Evolutionary conservation across 2,797 vertebrate species (phyloP).

Genomic region (Eulemur albifrons): DNA sequence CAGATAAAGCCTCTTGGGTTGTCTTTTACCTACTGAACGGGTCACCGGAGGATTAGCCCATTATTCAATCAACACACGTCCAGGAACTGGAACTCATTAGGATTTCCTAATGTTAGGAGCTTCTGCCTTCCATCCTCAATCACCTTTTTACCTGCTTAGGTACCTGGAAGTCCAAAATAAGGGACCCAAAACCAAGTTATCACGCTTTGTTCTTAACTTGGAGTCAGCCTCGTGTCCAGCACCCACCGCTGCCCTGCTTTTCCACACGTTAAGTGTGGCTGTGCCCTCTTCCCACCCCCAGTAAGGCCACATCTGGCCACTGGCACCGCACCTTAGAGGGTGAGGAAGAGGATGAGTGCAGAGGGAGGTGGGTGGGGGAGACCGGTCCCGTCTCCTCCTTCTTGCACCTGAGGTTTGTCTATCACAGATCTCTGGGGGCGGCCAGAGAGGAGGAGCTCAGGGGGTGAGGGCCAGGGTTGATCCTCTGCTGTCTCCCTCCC

Average conservation of each 20-base stretch:
- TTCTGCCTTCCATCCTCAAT: neutral
- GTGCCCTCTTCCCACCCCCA: rapidly evolving
- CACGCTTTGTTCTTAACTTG: neutral
- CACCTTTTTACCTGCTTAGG: neutral
- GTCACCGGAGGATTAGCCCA: neutral
- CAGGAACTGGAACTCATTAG: neutral
- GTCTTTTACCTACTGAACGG: slow-evolving; percentile 16
- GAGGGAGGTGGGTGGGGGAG: neutral
- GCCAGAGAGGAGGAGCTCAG: neutral
- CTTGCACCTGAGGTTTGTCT: neutral
- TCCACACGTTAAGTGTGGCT: neutral
- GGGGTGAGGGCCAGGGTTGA: neutral
- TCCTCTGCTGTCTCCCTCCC: neutral
- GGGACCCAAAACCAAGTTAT: neutral
- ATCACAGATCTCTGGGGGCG: neutral
- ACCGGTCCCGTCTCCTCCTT: neutral
- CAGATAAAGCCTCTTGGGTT: slow-evolving; percentile 7
- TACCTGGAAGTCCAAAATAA: neutral
- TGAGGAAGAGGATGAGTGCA: neutral
- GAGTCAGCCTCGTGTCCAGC: neutral
- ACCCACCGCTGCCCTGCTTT: too few species aligned
- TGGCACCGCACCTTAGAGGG: neutral
- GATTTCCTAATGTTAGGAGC: neutral
- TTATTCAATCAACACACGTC: slow-evolving; percentile 21
- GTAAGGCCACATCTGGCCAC: neutral